Conservation (phyloP, 2,797 vertebrate species). For the Ctenosaura bakeri region DNA sequence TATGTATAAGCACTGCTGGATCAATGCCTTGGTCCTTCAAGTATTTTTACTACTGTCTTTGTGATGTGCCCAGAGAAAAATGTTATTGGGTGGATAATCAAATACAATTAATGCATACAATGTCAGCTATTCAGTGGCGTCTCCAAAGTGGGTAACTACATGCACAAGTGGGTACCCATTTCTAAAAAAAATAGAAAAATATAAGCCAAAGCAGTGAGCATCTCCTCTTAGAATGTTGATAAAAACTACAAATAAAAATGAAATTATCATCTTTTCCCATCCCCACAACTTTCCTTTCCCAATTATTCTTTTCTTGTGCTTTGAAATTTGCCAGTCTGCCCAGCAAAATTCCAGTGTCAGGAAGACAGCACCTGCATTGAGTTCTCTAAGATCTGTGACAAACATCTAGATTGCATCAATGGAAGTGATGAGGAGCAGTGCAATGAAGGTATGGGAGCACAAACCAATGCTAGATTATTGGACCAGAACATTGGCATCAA, state of each 20-base stretch:
- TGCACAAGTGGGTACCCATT: neutral
- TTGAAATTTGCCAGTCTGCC: constrained; percentile 84
- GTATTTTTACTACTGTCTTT: neutral
- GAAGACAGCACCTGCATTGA: constrained; percentile 90
- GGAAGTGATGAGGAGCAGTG: constrained; percentile 89
- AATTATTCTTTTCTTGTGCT: neutral
- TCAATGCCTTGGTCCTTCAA: neutral
- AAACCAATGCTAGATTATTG: too few relatives aligned
- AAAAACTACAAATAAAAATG: neutral
- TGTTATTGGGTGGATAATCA: neutral
- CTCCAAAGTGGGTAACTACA: too few relatives aligned
- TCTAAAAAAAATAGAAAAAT: neutral
- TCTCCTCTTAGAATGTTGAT: neutral
- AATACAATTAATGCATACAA: neutral
- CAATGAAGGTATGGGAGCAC: constrained; percentile 80
- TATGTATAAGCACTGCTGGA: neutral
- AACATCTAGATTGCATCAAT: constrained; percentile 85
- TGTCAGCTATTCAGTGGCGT: neutral
- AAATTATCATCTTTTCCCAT: neutral
- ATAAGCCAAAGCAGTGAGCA: neutral
- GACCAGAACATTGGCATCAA: too few relatives aligned
- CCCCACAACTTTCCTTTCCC: neutral
- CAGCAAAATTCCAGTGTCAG: constrained; percentile 87
- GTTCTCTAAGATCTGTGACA: constrained; percentile 88
- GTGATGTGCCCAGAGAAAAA: neutral